Evolutionary conservation across 2,888 invertebrate genomes (phyloP).

Genomic region (Drosophila paranaensis): DNA sequence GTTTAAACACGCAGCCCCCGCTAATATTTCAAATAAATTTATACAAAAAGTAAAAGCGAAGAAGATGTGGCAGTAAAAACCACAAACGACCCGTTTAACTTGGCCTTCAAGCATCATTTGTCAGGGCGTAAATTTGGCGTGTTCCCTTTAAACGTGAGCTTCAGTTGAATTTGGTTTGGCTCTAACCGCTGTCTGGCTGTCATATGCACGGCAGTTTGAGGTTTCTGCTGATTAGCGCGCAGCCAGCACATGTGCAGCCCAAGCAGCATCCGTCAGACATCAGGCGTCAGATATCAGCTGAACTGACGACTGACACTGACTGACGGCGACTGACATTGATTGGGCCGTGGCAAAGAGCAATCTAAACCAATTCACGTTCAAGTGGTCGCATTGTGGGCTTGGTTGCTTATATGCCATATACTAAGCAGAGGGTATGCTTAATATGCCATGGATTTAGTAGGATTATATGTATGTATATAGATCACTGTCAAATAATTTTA

Average conservation of each 20-base stretch:
- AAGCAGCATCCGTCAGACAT: conserved; percentile 46
- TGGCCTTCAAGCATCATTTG: conserved; percentile 63
- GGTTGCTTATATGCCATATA: not conserved
- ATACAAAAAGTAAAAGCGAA: conserved; percentile 30
- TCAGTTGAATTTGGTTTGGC: conserved; percentile 11
- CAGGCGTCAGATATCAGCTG: conserved; percentile 1
- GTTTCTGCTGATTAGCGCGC: conserved; percentile 51
- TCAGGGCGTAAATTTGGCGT: conserved; percentile 57
- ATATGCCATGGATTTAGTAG: not conserved
- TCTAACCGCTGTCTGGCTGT: conserved; percentile 5
- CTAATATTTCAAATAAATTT: conserved; percentile 70
- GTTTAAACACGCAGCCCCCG: conserved; percentile 40
- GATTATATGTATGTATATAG: too few species aligned
- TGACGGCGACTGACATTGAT: conserved; percentile 60
- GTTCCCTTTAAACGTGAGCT: conserved; percentile 38
- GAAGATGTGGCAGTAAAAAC: conserved; percentile 5
- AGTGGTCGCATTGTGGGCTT: conserved; percentile 4
- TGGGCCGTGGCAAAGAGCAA: conserved; percentile 29
- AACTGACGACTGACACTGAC: conserved; percentile 34
- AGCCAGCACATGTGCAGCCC: conserved; percentile 27
- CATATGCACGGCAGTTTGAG: conserved; percentile 11
- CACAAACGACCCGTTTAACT: conserved; percentile 54
- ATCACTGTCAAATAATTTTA: too few species aligned
- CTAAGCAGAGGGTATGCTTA: not conserved
- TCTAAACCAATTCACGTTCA: conserved; percentile 8